Conservation (phyloP, 1,140 invertebrate genomes). For the Penaeus chinensis region DNA sequence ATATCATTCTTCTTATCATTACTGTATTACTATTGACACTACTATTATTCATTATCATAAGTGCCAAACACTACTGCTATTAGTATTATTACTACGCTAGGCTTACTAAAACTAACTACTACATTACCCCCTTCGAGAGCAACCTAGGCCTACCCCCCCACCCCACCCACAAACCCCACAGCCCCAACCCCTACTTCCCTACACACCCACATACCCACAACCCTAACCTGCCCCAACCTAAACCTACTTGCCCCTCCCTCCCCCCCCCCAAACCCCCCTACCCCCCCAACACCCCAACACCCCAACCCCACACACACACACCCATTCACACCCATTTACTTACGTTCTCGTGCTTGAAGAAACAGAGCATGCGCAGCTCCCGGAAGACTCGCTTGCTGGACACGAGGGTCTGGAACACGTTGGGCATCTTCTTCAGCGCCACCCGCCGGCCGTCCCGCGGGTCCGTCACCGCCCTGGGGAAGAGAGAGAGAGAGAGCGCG, state of each 20-base stretch:
- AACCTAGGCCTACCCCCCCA: no score
- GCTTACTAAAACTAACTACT: no score
- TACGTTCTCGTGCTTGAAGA: slow-evolving; percentile 99
- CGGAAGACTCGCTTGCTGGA: slow-evolving; percentile 98
- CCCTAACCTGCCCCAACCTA: neutral
- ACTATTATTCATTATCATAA: neutral
- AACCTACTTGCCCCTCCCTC: neutral
- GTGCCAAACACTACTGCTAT: neutral
- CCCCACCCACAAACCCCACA: neutral
- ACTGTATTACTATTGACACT: neutral
- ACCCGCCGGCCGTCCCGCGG: slow-evolving; percentile 97
- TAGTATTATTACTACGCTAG: no score
- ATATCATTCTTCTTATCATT: neutral
- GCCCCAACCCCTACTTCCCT: neutral
- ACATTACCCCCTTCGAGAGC: no score
- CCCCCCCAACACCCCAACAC: neutral
- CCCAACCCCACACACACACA: neutral
- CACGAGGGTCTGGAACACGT: slow-evolving; percentile 99
- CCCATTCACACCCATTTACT: no score
- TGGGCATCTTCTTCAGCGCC: slow-evolving; percentile 99
- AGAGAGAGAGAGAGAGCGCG: no score
- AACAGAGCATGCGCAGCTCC: slow-evolving; percentile 98
- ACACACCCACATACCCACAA: neutral
- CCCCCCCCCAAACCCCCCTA: neutral
- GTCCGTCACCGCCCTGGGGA: slow-evolving; percentile 95